phyloP scores from a whole-genome alignment of 2,797 vertebrate genomes.

The Poeciliopsis infans region DNA sequence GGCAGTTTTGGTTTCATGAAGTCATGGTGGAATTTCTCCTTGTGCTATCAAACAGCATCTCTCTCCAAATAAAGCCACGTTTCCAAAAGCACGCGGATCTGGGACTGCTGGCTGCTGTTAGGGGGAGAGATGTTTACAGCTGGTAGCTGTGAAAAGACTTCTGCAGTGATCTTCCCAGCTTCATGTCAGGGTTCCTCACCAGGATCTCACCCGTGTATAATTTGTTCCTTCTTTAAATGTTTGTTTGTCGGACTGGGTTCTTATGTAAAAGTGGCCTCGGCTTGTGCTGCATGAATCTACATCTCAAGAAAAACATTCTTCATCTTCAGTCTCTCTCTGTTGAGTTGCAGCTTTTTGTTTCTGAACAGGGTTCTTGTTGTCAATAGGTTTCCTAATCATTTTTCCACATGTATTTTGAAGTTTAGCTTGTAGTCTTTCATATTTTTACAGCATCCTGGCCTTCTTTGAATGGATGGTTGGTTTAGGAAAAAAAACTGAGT shows the following conservation, averaged over 20 bases:
- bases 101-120: slow-evolving; percentile 2
- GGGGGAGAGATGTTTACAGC: slow-evolving; percentile 6
- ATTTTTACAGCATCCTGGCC: background rate
- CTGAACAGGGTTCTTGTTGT: slow-evolving; percentile 49
- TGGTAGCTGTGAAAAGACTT: slow-evolving; percentile 50
- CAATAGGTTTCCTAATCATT: slow-evolving; percentile 23
- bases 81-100: slow-evolving; percentile 24
- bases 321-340: slow-evolving; percentile 24
- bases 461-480: background rate
- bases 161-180: background rate
- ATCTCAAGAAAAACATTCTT: slow-evolving; percentile 51
- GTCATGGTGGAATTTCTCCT: slow-evolving; percentile 67
- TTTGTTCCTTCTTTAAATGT: slow-evolving; percentile 12
- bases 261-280: slow-evolving; percentile 68
- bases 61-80: slow-evolving; percentile 29
- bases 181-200: slow-evolving; percentile 28
- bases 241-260: background rate
- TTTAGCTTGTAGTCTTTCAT: background rate
- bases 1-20: slow-evolving; percentile 70
- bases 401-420: background rate
- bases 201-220: slow-evolving; percentile 44
- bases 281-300: slow-evolving; percentile 54
- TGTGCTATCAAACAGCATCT: slow-evolving; percentile 36
- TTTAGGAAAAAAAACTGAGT: background rate
- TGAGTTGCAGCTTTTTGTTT: slow-evolving; percentile 53